Evolutionary conservation across 92 coral and sea anemone genomes (phyloP).

Genomic region (Muricea muricata): DNA sequence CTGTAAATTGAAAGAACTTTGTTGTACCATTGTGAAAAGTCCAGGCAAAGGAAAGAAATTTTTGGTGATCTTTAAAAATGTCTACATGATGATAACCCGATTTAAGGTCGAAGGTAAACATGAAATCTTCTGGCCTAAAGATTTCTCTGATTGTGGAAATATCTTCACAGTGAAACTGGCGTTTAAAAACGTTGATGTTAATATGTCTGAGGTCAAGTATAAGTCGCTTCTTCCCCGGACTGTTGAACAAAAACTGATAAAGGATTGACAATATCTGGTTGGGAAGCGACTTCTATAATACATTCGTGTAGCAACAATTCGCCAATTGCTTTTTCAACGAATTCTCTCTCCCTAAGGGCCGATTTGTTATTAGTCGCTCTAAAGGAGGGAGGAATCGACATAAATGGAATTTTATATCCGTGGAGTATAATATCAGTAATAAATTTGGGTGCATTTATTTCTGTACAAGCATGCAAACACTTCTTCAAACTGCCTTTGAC

Average conservation of each 20-base stretch:
- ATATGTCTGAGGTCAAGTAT: conserved; percentile 63
- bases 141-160: not conserved
- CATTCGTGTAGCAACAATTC: conserved; percentile 25
- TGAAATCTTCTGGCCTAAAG: not conserved
- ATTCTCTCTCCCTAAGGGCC: no score
- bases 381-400: no score
- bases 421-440: no score
- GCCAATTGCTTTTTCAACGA: no score
- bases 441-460: conserved; percentile 7
- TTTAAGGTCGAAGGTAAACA: not conserved
- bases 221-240: conserved; percentile 44
- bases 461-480: not conserved
- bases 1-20: not conserved
- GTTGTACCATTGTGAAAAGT: not conserved
- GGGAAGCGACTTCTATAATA: not conserved
- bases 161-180: conserved; percentile 23
- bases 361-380: no score
- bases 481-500: conserved; percentile 10
- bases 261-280: conserved; percentile 29
- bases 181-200: conserved; percentile 29
- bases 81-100: no score
- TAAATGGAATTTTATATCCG: no score
- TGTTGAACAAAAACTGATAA: no score
- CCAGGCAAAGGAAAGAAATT: not conserved
- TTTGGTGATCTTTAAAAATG: not conserved